Evolutionary conservation across 2,797 vertebrate species (phyloP).

Genomic region (Lagocephalus sceleratus): DNA sequence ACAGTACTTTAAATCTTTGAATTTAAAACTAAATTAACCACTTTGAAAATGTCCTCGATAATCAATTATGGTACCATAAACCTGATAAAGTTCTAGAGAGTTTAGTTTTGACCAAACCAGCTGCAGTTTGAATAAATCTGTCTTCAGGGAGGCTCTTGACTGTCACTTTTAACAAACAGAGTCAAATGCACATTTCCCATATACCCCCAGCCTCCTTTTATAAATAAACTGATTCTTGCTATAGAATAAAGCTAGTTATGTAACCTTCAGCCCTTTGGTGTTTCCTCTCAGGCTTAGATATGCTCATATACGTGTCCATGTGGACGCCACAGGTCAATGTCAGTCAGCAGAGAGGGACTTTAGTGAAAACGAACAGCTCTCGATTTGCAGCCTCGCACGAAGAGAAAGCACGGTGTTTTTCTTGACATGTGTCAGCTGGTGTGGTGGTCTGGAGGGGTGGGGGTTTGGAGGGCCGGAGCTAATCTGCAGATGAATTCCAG

Average conservation of each 20-base stretch:
- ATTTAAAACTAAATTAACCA: no score
- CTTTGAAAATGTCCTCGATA: no score
- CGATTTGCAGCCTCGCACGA: neutral
- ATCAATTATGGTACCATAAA: no score
- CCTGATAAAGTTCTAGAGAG: no score
- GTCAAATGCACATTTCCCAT: neutral
- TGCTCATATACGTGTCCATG: neutral
- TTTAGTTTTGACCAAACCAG: no score
- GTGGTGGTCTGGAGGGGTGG: neutral
- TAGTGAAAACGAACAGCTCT: neutral
- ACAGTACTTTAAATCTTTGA: no score
- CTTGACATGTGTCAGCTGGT: neutral
- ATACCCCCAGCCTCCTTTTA: no score
- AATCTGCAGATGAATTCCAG: no score
- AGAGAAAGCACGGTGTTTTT: neutral
- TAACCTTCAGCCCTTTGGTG: neutral
- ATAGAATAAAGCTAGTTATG: neutral
- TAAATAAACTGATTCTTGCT: conserved; percentile 6
- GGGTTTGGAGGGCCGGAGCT: no score
- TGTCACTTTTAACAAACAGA: no score
- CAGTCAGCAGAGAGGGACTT: neutral
- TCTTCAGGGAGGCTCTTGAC: no score
- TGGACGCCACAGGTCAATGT: neutral
- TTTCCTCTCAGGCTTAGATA: neutral
- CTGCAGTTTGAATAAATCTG: no score